Base-by-base conservation (phyloP, 2,113 vertebrate genomes). In the Esox niger region DNA sequence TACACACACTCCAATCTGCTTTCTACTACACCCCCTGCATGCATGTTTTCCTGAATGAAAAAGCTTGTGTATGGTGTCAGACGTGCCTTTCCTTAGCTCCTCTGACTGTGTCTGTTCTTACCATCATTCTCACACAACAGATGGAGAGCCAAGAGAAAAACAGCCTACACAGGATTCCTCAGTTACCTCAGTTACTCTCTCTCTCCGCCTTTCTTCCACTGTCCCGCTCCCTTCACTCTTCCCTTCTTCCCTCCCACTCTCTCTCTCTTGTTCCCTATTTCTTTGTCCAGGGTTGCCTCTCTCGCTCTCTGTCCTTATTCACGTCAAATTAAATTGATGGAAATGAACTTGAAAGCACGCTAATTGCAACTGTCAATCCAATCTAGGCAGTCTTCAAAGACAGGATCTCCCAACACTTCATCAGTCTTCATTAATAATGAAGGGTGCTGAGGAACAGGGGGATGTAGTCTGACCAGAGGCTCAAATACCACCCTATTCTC, bases 281-380 rank as follows among this genome's bases (percentile, higher is more conserved):
- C 27, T 59, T 30, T 30, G 13, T 30, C 13, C 27, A 35, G 6
- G 21, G 32, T 20, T 5, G 2, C 31, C 35, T 52, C 58, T 61
- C 76, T n/a, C n/a, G n/a, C n/a, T 62, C 84, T 80, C 76, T 85
- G 87, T 89, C 87, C 80, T 83, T 87, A 82, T 78, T 85, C 83
- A 23, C 89, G 90, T 93, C 89, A 91, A 88, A 90, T 89, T 89
- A 89, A 91, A 91, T 84, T 88, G 88, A 91, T 89, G 88, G 87
- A 91, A 90, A 88, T 90, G 87, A 91, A 92, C 87, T 89, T 88
- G 90, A 88, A 84, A 84, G 87, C 84, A 81, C 70, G 81, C 90
- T 93, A 93, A 93, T 92, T 92, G 91, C 84, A 74, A 91, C 88
- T 91, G 91, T 93, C 91, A 91, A 89, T 92, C 89, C 86, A 86